Base-by-base conservation (phyloP, 1,140 invertebrate genomes). In the Leptinotarsa texana region DNA sequence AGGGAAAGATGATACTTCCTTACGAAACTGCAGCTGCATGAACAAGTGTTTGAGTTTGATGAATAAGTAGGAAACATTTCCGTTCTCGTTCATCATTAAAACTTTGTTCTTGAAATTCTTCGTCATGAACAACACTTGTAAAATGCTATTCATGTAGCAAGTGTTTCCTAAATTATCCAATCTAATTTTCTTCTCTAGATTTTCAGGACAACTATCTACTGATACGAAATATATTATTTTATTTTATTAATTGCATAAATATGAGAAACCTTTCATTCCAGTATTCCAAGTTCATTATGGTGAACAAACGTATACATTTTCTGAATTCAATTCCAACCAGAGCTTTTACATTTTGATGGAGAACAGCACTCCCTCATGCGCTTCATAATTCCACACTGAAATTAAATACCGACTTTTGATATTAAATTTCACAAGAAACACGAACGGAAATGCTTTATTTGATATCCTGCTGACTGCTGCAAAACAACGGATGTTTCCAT, bases 341-440 rank as follows among this genome's bases (percentile, higher is more conserved):
- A 17, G 51, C 51, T 57, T 57, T 57, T 57, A 57, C 51, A 57
- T 57, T 18, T 57, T 57, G 51, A 57, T 57, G 51, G n/a, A 57
- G 17, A 18, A 57, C 1, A 57, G 51, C 51, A 57, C 51, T 57
- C 51, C 51, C 51, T 18, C 8, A 57, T 57, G n/a, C 51, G 4
- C 51, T 57, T 57, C 51, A 57, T 57, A 57, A 57, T 57, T 57
- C 51, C 17, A 18, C 51, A 57, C 51, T 57, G 51, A 57, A 57
- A 57, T 57, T 57, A 57, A 57, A 57, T 57, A 57, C 51, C 51
- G 51, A 57, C 51, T 57, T 57, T n/a, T 57, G 51, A 57, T 57
- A 57, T 57, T 57, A 57, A 57, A 57, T 57, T 57, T 57, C 51
- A 57, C 51, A 57, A 57, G 51, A 57, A 57, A 57, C 51, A 57